These are phyloP conservation scores for Nomada fucata DNA, from an alignment of 2,888 invertebrate species.

Conservation along the genomic window DNA sequence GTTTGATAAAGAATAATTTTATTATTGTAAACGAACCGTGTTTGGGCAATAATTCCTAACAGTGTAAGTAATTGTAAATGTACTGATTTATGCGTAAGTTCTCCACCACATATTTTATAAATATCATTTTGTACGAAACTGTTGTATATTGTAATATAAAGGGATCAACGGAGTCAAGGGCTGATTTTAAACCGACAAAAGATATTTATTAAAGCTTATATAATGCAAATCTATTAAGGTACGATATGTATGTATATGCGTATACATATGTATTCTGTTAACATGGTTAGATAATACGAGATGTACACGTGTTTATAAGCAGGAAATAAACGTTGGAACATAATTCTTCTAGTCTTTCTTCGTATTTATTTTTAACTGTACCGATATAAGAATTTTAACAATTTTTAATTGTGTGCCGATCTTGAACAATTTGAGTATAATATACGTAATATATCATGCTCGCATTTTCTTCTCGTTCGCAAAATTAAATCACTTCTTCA, in stretches of 20 bases:
- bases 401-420: conserved; percentile 57
- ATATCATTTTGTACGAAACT: conserved; percentile 6
- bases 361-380: conserved; percentile 67
- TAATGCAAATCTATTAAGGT: not conserved
- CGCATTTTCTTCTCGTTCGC: conserved; percentile 39
- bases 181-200: conserved; percentile 1
- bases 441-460: conserved; percentile 64
- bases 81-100: conserved; percentile 19
- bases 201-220: conserved; percentile 5
- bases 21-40: not conserved
- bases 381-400: conserved; percentile 68
- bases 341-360: conserved; percentile 20
- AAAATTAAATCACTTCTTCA: conserved; percentile 41
- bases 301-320: conserved; percentile 1
- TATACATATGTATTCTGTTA: conserved; percentile 4
- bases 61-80: conserved; percentile 20
- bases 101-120: conserved; percentile 7
- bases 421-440: conserved; percentile 65
- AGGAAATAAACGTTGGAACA: conserved; percentile 37
- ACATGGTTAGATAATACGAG: conserved; percentile 5
- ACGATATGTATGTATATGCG: not conserved
- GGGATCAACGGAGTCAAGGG: conserved; percentile 2
- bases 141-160: conserved; percentile 22
- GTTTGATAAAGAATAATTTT: not conserved
- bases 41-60: not conserved